A percentile compares a stretch with the other conserved stretches of the same genome.
Evolutionary conservation across 2,113 vertebrate species (phyloP).

Genomic region (Circaetus gallicus): DNA sequence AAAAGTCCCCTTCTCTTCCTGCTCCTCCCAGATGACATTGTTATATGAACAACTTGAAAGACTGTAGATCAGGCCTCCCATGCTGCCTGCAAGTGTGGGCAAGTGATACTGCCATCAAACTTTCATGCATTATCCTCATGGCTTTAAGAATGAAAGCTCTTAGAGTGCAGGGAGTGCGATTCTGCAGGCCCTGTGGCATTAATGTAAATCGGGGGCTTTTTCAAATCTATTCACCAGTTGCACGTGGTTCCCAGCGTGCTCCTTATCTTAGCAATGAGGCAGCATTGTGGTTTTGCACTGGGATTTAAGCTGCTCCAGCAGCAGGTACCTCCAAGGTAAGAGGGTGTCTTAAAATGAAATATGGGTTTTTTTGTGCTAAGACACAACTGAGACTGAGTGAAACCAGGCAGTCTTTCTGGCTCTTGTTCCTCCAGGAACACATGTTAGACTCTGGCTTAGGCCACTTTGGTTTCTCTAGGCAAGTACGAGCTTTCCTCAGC

Average conservation of each 20-base stretch:
- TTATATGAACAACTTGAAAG: neutral
- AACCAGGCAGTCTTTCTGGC: slow-evolving; percentile 59
- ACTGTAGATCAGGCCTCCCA: neutral
- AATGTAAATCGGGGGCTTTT: neutral
- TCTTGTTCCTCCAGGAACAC: slow-evolving; percentile 31
- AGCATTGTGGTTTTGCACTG: neutral
- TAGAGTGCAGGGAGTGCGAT: neutral
- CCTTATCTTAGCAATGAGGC: neutral
- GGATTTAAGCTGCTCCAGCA: slow-evolving; percentile 31
- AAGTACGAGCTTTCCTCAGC: neutral
- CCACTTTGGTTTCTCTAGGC: neutral
- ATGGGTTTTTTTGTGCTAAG: slow-evolving; percentile 24
- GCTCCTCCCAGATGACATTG: neutral
- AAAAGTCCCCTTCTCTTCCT: neutral
- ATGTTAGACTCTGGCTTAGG: slow-evolving; percentile 35
- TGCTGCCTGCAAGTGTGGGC: neutral
- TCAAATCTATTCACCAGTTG: neutral
- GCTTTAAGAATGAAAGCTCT: neutral
- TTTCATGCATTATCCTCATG: neutral
- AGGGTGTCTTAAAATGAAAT: slow-evolving; percentile 46
- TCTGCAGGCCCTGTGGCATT: neutral
- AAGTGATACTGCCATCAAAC: neutral
- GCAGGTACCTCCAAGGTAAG: slow-evolving; percentile 55
- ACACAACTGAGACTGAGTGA: slow-evolving; percentile 57
- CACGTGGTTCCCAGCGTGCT: neutral